Evolutionary conservation across 2,888 invertebrate genomes (phyloP).

Genomic region (Chydorus sphaericus): DNA sequence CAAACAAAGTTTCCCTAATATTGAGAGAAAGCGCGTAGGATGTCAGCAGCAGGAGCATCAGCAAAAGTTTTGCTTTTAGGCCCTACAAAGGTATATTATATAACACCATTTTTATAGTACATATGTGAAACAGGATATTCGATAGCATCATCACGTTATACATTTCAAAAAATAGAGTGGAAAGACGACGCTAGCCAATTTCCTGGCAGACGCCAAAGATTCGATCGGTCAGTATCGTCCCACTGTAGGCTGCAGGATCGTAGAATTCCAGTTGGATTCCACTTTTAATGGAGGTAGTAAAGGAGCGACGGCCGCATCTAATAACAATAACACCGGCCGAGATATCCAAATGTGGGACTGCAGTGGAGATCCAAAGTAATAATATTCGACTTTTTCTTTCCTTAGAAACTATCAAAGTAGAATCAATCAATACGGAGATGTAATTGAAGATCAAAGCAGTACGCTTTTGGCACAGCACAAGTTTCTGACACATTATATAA

Average conservation of each 20-base stretch:
- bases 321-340: not conserved
- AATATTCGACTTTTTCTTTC: conserved; percentile 8
- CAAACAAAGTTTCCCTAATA: not conserved
- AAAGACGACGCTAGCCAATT: conserved; percentile 53
- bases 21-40: not conserved
- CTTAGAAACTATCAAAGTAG: not conserved
- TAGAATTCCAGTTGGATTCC: conserved; percentile 57
- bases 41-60: not conserved
- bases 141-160: too few species aligned
- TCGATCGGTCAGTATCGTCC: conserved; percentile 43
- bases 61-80: conserved; percentile 1
- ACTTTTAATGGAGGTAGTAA: not conserved
- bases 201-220: conserved; percentile 54
- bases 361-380: conserved; percentile 56
- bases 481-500: too few species aligned
- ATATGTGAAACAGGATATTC: too few species aligned
- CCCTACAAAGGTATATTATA: not conserved
- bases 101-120: not conserved
- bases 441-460: too few species aligned
- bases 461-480: too few species aligned
- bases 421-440: not conserved
- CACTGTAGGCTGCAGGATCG: conserved; percentile 56
- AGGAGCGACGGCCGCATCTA: not conserved
- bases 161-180: too few species aligned
- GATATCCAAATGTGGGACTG: conserved; percentile 62